Evolutionary conservation across 2,888 invertebrate genomes (phyloP), one percentile per base, ranked within the genome.

Genomic region (Tipula lateralis): DNA sequence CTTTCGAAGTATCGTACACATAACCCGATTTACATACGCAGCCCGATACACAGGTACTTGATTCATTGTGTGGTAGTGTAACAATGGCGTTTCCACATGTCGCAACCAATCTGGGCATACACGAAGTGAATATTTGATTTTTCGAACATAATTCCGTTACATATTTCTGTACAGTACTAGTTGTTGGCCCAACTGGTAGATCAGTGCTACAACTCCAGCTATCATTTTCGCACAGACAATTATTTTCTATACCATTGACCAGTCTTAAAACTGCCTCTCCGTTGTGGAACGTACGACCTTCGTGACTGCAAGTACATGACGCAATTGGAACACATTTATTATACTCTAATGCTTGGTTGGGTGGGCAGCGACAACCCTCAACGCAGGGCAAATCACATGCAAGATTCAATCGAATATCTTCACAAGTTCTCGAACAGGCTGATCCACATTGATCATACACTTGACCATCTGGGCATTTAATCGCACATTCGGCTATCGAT

Each of bases 331-430:
- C 93, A 88, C 97, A 97, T 84, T 94, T 92, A 84, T 92, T 91
- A 3, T 93, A 92, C 87, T 96, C 93, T 80, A 97, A 89, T 0
- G 94, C 92, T 90, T 95, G 92, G 83, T 96, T 97, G 24, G 92
- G 91, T 0, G 96, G 95, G 88, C 98, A 98, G 85, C 96, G 96
- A 89, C 98, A 98, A 0, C 97, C 98, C 89, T 97, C 97, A 0
- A 96, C 95, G 88, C 97, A 97, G 84, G 88, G 87, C 1, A 88
- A 87, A 1, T 87, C 86, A 85, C 90, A 90, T 1, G 87, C 87
- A 4, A 87, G 88, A 84, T 88, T 88, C 2, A 86, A 85, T 19
- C 88, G 87, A 29, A 90, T 86, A 89, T 96, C 95, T 0, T 92
- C 90, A 88, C 97, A 97, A 29, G 94, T 93, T 86, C 95, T 92